phyloP scores from a whole-genome alignment of 2,888 invertebrate genomes.

The Erpobdella octoculata region DNA sequence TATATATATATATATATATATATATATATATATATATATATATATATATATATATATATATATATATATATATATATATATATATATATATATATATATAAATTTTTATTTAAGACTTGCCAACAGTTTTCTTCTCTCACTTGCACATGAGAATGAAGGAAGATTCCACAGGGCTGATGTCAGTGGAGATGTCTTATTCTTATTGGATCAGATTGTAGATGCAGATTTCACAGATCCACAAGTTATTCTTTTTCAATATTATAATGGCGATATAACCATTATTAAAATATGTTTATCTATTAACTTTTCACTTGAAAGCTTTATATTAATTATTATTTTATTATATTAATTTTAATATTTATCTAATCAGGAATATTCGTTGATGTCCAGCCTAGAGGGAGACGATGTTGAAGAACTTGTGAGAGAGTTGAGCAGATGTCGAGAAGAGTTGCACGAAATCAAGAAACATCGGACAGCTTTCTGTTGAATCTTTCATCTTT shows the following conservation, averaged over 20 bases:
- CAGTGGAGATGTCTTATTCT: slow-evolving; percentile 50
- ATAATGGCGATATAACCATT: too few relatives aligned
- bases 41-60: too few relatives aligned
- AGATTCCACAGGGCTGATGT: slow-evolving; percentile 50
- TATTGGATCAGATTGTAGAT: slow-evolving; percentile 50
- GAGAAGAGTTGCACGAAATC: background rate
- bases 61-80: too few relatives aligned
- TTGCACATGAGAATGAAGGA: slow-evolving; percentile 49
- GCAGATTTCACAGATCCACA: slow-evolving; percentile 48
- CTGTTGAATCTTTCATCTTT: too few relatives aligned
- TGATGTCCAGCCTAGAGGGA: background rate
- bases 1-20: too few relatives aligned
- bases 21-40: too few relatives aligned
- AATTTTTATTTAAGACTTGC: slow-evolving; percentile 51
- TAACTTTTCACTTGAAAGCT: background rate
- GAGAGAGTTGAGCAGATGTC: background rate
- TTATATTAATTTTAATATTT: background rate
- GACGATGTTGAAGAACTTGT: background rate
- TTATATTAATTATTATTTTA: background rate
- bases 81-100: too few relatives aligned
- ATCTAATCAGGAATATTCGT: background rate
- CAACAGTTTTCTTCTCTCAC: slow-evolving; percentile 48
- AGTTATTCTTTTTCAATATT: too few relatives aligned
- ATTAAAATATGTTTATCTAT: background rate
- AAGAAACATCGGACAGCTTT: too few relatives aligned